Base-by-base conservation (phyloP, 2,888 invertebrate species). In the Pachymerium ferrugineum region DNA sequence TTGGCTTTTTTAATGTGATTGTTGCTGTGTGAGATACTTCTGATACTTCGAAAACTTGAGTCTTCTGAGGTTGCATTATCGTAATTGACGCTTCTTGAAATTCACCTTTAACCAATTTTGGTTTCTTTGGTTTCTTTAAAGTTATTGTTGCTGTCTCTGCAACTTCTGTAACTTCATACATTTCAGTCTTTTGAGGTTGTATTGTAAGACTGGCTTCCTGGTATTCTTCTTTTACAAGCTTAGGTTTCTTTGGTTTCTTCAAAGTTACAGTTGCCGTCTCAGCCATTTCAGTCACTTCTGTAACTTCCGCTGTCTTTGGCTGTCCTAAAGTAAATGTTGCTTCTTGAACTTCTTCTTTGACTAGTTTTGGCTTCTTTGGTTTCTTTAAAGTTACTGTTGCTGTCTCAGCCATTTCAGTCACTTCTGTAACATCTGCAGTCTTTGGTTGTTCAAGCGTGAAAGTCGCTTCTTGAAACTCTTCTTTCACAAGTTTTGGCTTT, bases 61-160 rank as follows among this genome's bases (percentile, higher is more conserved):
- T 81, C 76, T 87, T 85, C 0, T 78, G 85, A 83, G n/a, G 78
- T 86, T 85, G 73, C 86, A 82, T 68, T 88, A 87, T 0, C 86
- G 78, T 28, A 76, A 81, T 70, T 85, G 84, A 73, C 76, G 73
- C 73, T 78, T 79, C 76, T 79, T 79, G 1, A 74, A 1, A 3
- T 25, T 72, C 30, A 1, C 29, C 30, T 33, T 73, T 73, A 3
- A 4, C 31, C 19, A 62, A 16, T 73, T 54, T 30, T 22, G 62
- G 73, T 30, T 73, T 73, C 29, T 47, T 72, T 1, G 19, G 35
- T 12, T 68, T 68, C 12, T 68, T 68, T 14, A 68, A 22, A 10
- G 72, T 28, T 19, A 47, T 28, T 29, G 28, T 42, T 6, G 72
- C 38, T 28, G 42, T 33, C 72, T 29, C 67, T 19, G 72, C n/a